Evolutionary conservation across 2,797 vertebrate species (phyloP), one percentile per base, ranked within the genome.

Genomic region (Merluccius polli): DNA sequence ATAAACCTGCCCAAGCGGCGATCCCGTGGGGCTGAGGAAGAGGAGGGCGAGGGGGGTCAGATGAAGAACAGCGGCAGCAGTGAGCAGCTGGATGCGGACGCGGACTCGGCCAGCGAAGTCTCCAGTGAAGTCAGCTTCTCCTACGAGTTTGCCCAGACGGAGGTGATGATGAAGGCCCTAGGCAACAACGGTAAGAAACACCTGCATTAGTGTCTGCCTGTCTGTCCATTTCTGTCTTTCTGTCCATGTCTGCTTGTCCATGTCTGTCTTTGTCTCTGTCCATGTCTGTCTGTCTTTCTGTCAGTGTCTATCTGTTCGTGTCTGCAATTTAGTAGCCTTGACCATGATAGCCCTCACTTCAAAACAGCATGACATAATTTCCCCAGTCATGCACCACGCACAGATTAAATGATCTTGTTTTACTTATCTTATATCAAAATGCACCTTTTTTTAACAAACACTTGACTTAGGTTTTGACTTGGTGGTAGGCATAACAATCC

Each of bases 151-250:
- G 97, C 98, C 0, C 97, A 98, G 91, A 95, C 97, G n/a, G 98
- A 99, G 81, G 96, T 99, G 74, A 99, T 97, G 86, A 98, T 98
- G 96, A 98, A 99, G 82, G 95, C 95, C 2, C 94, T 98, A 86
- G 94, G 95, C 27, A 94, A 87, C 81, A 96, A 97, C 0, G 97
- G 97, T 98, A 87, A 95, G 94, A 77, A 86, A 95, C 94, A 76
- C 41, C 1, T 4, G 24, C 1, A 18, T 30, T 6, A 63, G 75
- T 31, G 1, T 27, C 24, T 59, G 33, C 13, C 29, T 30, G 13
- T 13, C 2, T 29, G 24, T 27, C 13, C 1, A 59, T 38, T 16
- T 48, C 38, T 13, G 38, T 41, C 38, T 41, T 38, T 38, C 36
- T 13, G 36, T 38, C 36, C 36, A 15, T 41, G 12, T 15, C 12